phyloP scores from a whole-genome alignment of 2,888 invertebrate genomes.

The Aporophyla lueneburgensis region DNA sequence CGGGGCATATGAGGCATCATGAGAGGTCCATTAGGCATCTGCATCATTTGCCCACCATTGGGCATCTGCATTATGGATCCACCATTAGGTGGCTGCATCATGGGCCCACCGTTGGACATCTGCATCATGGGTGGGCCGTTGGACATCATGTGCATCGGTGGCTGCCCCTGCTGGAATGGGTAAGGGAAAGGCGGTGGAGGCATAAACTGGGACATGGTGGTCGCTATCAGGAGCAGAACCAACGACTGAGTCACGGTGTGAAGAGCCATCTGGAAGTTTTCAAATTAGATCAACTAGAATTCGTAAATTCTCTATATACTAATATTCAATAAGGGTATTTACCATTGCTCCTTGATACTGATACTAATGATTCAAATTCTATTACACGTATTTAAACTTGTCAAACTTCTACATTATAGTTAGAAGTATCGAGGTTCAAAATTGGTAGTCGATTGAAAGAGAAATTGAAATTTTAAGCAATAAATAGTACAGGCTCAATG shows the following conservation, averaged over 20 bases:
- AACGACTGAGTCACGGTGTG: slow-evolving; percentile 18
- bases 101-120: slow-evolving; percentile 60
- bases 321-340: slow-evolving; percentile 2
- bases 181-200: slow-evolving; percentile 43
- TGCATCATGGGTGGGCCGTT: slow-evolving; percentile 49
- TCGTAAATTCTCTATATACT: not conserved
- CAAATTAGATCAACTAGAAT: not conserved
- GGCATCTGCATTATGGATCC: slow-evolving; percentile 58
- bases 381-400: slow-evolving; percentile 11
- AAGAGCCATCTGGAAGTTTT: slow-evolving; percentile 51
- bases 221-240: slow-evolving; percentile 35
- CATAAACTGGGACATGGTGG: slow-evolving; percentile 50
- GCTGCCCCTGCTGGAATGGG: slow-evolving; percentile 45
- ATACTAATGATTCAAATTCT: not conserved
- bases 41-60: slow-evolving; percentile 48
- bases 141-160: slow-evolving; percentile 39
- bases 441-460: slow-evolving; percentile 44
- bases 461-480: slow-evolving; percentile 25
- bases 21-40: slow-evolving; percentile 57
- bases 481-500: slow-evolving; percentile 53
- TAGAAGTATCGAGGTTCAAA: slow-evolving; percentile 26
- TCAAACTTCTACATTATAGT: slow-evolving; percentile 46
- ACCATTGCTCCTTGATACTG: slow-evolving; percentile 4
- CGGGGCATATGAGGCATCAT: slow-evolving; percentile 69
- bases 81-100: slow-evolving; percentile 51